Evolutionary conservation across 2,797 vertebrate genomes (phyloP).

Genomic region (Austrolebias charrua): DNA sequence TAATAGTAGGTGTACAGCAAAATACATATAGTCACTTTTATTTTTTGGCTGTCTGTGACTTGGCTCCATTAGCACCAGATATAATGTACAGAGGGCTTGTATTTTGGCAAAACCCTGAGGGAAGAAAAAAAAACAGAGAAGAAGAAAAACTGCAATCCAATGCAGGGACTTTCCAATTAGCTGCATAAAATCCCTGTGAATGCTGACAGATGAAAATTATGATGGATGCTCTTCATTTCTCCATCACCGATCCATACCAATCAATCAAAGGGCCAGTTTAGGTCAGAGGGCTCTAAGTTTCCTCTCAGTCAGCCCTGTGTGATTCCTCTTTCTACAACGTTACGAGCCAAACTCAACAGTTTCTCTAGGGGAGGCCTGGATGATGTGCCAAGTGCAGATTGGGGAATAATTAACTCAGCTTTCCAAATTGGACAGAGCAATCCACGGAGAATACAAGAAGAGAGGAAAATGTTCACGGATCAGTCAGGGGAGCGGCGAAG

Average conservation of each 20-base stretch:
- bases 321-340: slow-evolving; percentile 24
- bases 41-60: slow-evolving; percentile 5
- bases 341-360: slow-evolving; percentile 60
- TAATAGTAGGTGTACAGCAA: background rate
- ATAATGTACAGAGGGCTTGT: slow-evolving; percentile 5
- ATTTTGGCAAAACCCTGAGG: slow-evolving; percentile 17
- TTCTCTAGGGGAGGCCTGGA: slow-evolving; percentile 66
- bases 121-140: slow-evolving; percentile 23
- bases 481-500: slow-evolving; percentile 41
- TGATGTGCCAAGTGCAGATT: slow-evolving; percentile 73
- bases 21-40: background rate
- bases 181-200: slow-evolving; percentile 34
- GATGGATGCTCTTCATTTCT: slow-evolving; percentile 54
- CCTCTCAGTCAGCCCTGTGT: slow-evolving; percentile 31
- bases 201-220: slow-evolving; percentile 48
- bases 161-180: slow-evolving; percentile 45
- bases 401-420: slow-evolving; percentile 79
- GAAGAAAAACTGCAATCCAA: slow-evolving; percentile 20
- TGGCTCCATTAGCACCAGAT: slow-evolving; percentile 21
- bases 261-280: slow-evolving; percentile 41
- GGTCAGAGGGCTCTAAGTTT: slow-evolving; percentile 35
- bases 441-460: slow-evolving; percentile 63
- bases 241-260: slow-evolving; percentile 41
- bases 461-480: slow-evolving; percentile 65
- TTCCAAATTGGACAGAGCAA: slow-evolving; percentile 78